phyloP scores from a whole-genome alignment of 2,888 invertebrate genomes.

The Lissocephala sabroskyi region DNA sequence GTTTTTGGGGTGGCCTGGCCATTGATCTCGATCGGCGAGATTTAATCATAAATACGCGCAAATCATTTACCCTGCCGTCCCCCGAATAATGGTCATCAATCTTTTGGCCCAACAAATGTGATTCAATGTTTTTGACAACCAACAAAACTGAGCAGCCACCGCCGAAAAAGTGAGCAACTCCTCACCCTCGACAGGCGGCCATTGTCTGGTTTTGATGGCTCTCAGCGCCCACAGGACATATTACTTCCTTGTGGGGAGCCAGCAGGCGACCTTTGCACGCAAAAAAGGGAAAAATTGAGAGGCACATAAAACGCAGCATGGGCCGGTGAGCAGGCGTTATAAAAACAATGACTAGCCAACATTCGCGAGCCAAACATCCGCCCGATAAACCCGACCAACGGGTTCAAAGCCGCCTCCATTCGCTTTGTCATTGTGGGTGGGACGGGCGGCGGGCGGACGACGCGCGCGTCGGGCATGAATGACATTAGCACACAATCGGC shows the following conservation, averaged over 20 bases:
- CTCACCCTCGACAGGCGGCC: slow-evolving; percentile 9
- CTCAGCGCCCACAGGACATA: slow-evolving; percentile 57
- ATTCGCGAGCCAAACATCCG: slow-evolving; percentile 60
- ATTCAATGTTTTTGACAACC: slow-evolving; percentile 61
- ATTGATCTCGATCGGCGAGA: slow-evolving; percentile 27
- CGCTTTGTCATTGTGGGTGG: slow-evolving; percentile 28
- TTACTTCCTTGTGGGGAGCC: slow-evolving; percentile 64
- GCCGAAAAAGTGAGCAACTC: slow-evolving; percentile 5
- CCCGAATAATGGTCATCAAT: slow-evolving; percentile 55
- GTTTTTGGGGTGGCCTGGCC: not conserved
- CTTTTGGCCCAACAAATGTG: slow-evolving; percentile 51
- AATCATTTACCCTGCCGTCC: slow-evolving; percentile 26
- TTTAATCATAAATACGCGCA: slow-evolving; percentile 47
- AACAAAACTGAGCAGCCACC: not conserved
- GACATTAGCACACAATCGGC: slow-evolving; percentile 15
- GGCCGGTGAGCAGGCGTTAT: slow-evolving; percentile 13
- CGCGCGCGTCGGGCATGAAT: slow-evolving; percentile 6
- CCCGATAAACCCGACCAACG: slow-evolving; percentile 32
- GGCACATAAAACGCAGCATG: slow-evolving; percentile 49
- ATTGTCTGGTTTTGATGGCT: slow-evolving; percentile 58
- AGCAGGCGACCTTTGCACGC: slow-evolving; percentile 18
- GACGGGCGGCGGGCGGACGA: slow-evolving; percentile 8
- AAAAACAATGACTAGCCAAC: slow-evolving; percentile 61
- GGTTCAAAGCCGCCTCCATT: not conserved
- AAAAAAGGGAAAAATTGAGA: slow-evolving; percentile 41